A percentile compares a stretch with the other conserved stretches of the same genome.
These are phyloP conservation scores for Hydrocynus forskahlii DNA, from an alignment of 2,797 vertebrate species.

Conservation along the genomic window DNA sequence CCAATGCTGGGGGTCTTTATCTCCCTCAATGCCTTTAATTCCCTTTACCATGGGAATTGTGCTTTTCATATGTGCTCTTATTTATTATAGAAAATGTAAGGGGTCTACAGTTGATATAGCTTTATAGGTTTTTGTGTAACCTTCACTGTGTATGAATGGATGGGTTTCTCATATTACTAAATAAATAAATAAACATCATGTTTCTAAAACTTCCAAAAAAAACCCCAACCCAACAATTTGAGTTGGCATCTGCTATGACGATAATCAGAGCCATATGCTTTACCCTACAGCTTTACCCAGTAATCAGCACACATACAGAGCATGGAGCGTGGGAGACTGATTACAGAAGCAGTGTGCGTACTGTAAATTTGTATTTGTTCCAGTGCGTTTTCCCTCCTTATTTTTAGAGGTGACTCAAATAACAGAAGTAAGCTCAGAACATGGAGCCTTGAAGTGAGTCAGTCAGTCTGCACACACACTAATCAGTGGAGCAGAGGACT, in stretches of 20 bases:
- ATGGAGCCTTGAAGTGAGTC: background rate
- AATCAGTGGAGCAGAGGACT: background rate
- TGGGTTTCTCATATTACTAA: too few species aligned
- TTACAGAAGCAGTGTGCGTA: background rate
- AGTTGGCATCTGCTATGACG: background rate
- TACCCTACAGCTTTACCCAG: background rate
- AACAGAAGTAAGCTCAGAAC: background rate
- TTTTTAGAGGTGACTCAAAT: slow-evolving; percentile 14
- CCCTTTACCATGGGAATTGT: too few species aligned
- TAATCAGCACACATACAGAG: background rate
- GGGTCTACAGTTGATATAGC: too few species aligned
- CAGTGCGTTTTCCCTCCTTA: background rate
- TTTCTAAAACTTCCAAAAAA: too few species aligned
- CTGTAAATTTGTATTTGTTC: background rate
- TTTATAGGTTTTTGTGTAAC: too few species aligned
- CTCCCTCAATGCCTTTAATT: too few species aligned
- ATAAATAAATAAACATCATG: too few species aligned
- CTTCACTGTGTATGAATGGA: too few species aligned
- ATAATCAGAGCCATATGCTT: background rate
- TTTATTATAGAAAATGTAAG: too few species aligned
- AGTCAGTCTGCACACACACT: background rate
- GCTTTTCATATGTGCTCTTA: too few species aligned
- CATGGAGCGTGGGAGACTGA: background rate
- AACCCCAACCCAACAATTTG: background rate
- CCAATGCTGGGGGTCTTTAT: too few species aligned